phyloP scores from a whole-genome alignment of 92 coral and sea anemone species.

The Parazoanthus swiftii region DNA sequence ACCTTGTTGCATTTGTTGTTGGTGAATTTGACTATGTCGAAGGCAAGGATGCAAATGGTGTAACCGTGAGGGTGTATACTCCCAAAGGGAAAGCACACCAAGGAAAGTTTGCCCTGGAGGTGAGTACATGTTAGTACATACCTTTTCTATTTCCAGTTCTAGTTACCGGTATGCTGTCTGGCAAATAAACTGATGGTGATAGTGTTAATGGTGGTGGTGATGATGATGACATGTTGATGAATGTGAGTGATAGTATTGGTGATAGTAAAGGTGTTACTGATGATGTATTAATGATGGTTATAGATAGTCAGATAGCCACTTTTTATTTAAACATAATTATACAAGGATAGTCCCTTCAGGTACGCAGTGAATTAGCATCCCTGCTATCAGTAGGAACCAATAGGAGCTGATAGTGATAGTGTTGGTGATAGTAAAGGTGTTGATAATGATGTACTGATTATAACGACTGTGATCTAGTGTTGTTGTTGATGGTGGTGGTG shows the following conservation, averaged over 20 bases:
- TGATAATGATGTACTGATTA: background rate
- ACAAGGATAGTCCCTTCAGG: too few relatives aligned
- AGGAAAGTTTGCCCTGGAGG: slow-evolving; percentile 97
- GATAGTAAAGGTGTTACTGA: background rate
- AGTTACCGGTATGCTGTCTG: too few relatives aligned
- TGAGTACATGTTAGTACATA: slow-evolving; percentile 4
- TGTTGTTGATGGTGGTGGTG: background rate
- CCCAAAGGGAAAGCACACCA: slow-evolving; percentile 92
- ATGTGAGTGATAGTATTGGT: background rate
- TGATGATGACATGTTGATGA: background rate
- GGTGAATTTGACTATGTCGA: slow-evolving; percentile 99
- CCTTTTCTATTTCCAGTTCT: too few relatives aligned
- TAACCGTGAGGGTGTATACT: slow-evolving; percentile 85
- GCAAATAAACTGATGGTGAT: background rate
- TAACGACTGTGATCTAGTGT: background rate
- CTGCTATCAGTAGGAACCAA: too few relatives aligned
- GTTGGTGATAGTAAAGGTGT: background rate
- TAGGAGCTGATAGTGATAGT: background rate
- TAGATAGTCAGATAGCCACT: too few relatives aligned
- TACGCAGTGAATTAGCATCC: too few relatives aligned
- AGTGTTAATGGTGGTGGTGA: background rate
- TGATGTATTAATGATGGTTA: too few relatives aligned
- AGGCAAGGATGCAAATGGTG: slow-evolving; percentile 86
- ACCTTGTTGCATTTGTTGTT: slow-evolving; percentile 96
- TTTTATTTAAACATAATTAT: too few relatives aligned